These are phyloP conservation scores for Equus quagga DNA, from an alignment of 2,113 vertebrate genomes.

Conservation along the genomic window DNA sequence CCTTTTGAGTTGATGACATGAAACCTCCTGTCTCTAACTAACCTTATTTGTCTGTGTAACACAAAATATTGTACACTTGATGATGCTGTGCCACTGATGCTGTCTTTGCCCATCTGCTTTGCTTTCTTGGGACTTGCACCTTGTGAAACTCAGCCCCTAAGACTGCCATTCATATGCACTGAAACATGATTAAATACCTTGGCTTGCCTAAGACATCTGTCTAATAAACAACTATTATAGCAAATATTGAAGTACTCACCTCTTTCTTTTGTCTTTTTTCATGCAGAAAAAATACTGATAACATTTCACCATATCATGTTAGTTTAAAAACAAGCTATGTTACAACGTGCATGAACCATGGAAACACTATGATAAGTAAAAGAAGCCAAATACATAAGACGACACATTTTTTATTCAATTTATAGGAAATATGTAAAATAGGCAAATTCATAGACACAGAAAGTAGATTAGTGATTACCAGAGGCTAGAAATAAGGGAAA, in stretches of 20 bases:
- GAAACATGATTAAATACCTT: conserved; percentile 62
- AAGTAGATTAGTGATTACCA: neutral
- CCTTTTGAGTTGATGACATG: conserved; percentile 57
- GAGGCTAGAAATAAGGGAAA: neutral
- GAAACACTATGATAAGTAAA: neutral
- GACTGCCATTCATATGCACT: conserved; percentile 55
- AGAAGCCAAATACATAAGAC: neutral
- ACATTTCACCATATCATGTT: conserved; percentile 9
- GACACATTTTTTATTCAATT: conserved; percentile 3
- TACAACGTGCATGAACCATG: neutral
- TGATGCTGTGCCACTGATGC: conserved; percentile 64
- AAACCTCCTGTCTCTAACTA: conserved; percentile 70
- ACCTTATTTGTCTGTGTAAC: conserved; percentile 68
- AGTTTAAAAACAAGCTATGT: conserved; percentile 16
- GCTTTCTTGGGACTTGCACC: conserved; percentile 76
- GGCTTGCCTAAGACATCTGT: conserved; percentile 36
- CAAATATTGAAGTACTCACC: conserved; percentile 19
- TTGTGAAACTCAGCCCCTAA: conserved; percentile 71
- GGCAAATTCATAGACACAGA: neutral
- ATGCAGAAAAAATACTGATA: neutral
- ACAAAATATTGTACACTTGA: conserved; percentile 47
- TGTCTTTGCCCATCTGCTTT: conserved; percentile 83
- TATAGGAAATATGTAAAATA: neutral
- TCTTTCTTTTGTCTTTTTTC: conserved; percentile 7
- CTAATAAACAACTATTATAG: neutral